These are phyloP conservation scores for Rhinella marina DNA, from an alignment of 2,797 vertebrate genomes.

Conservation along the genomic window DNA sequence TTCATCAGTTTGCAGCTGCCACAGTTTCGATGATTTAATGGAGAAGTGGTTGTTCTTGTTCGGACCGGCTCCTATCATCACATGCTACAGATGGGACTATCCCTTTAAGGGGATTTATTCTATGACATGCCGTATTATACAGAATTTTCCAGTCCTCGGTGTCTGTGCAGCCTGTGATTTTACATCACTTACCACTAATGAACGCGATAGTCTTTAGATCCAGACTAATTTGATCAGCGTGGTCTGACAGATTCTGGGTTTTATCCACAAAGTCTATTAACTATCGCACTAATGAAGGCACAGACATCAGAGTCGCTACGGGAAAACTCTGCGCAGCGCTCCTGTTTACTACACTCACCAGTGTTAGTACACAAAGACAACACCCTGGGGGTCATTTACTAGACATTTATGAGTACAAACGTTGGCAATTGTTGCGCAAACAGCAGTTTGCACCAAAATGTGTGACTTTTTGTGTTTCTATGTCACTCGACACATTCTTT, in stretches of 20 bases:
- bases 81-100: background rate
- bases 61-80: too few relatives aligned
- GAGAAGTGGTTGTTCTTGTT: too few relatives aligned
- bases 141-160: background rate
- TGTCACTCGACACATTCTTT: too few relatives aligned
- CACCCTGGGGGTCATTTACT: background rate
- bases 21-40: too few relatives aligned
- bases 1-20: too few relatives aligned
- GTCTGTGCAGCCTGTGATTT: slow-evolving; percentile 12
- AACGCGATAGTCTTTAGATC: background rate
- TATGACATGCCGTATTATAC: background rate
- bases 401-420: too few relatives aligned
- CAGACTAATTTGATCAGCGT: slow-evolving; percentile 19
- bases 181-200: background rate
- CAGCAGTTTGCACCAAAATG: too few relatives aligned
- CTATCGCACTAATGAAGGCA: background rate
- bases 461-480: too few relatives aligned
- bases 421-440: too few relatives aligned
- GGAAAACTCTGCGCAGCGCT: background rate
- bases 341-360: background rate
- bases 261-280: slow-evolving; percentile 23
- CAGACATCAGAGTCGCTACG: background rate
- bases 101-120: slow-evolving; percentile 2
- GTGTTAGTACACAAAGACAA: background rate
- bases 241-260: slow-evolving; percentile 10